Base-by-base conservation (phyloP, 2,113 vertebrate species). In the Aepyceros melampus region DNA sequence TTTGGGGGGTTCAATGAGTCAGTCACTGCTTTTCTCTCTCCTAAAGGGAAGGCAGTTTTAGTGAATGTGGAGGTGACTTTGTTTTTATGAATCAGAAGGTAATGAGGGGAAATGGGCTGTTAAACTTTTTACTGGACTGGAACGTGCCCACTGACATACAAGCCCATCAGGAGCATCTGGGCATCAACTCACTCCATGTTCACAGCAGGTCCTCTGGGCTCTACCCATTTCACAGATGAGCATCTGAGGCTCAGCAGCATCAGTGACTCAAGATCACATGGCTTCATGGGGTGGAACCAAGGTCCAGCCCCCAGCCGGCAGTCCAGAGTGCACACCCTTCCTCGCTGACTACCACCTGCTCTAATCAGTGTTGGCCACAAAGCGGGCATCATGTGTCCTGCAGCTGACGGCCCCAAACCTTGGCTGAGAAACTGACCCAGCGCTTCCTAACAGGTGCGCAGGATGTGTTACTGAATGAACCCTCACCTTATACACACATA, bases 1-100 rank as follows among this genome's bases (percentile, higher is more conserved):
- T 97, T 92, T 97, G 49, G 49, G 95, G 98, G 98, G 81, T 91
- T 85, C 97, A 90, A 91, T 55, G 81, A 96, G 94, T 93, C 82
- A 45, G 85, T 87, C 76, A 95, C 95, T 89, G 56, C 95, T 90
- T 95, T 97, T 98, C 97, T 97, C 7, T 94, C 56, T 97, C 92
- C 97, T 98, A 95, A 98, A 95, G 97, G 91, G 97, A 98, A 94
- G 91, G 40, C 23, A 0, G 36, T 12, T 13, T 97, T 86, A 14
- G 40, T 25, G 36, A 47, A 12, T 36, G 12, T 5, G 62, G 55
- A 36, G 43, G 90, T 93, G 55, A 83, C 13, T 76, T 51, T 2
- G 7, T n/a, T 76, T n/a, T 60, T 2, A 7, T 81, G 97, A 96
- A 96, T 95, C 97, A 55, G 92, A 31, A 93, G 33, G 91, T 51